These are phyloP conservation scores for Oceanodroma tethys DNA, from an alignment of 2,113 vertebrate species.

Conservation along the genomic window DNA sequence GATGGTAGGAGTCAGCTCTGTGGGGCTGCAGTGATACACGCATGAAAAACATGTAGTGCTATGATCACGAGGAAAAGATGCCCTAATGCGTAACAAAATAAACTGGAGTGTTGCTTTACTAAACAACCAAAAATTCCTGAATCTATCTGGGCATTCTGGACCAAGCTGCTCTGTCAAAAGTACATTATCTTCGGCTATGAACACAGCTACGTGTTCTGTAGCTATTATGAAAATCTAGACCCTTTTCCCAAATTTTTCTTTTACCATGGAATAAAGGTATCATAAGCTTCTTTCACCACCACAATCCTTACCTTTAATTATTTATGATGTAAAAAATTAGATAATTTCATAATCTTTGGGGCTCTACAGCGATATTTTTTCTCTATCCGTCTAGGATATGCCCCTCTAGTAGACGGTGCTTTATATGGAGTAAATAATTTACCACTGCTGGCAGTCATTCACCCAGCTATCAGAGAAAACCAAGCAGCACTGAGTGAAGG, in stretches of 20 bases:
- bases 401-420: background rate
- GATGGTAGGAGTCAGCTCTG: conserved; percentile 22
- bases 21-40: background rate
- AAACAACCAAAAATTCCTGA: background rate
- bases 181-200: background rate
- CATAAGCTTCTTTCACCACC: background rate
- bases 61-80: background rate
- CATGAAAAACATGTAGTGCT: background rate
- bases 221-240: background rate
- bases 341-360: background rate
- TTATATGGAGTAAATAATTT: conserved; percentile 3
- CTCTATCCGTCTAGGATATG: background rate
- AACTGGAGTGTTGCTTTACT: background rate
- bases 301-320: background rate
- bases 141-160: background rate
- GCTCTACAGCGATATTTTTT: background rate
- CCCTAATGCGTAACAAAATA: background rate
- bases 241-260: background rate
- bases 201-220: background rate
- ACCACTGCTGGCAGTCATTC: conserved; percentile 26
- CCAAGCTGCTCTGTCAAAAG: background rate
- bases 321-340: background rate
- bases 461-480: conserved; percentile 18
- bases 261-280: background rate
- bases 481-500: background rate